Evolutionary conservation across 2,797 vertebrate species (phyloP).

Genomic region (Picus viridis): DNA sequence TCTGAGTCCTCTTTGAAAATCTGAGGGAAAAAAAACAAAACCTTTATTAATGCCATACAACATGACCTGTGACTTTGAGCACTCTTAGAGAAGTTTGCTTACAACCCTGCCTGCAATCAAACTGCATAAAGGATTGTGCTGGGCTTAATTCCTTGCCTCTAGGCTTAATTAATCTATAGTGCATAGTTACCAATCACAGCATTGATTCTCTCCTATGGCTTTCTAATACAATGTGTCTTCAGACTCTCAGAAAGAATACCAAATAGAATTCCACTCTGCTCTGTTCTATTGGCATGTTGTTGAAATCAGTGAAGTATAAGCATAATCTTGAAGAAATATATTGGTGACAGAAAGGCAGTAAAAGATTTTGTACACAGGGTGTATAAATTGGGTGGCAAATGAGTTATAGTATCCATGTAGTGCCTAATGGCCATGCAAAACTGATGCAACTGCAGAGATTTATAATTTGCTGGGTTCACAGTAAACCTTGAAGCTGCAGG

Average conservation of each 20-base stretch:
- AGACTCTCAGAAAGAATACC: background rate
- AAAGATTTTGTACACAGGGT: background rate
- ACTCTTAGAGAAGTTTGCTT: constrained; percentile 25
- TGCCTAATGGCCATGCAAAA: background rate
- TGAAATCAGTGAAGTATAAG: background rate
- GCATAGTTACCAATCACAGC: background rate
- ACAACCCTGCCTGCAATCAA: background rate
- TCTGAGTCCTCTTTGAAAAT: background rate
- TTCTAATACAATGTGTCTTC: constrained; percentile 3
- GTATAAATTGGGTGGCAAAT: background rate
- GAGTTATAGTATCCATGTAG: background rate
- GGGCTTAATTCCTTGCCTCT: constrained; percentile 41
- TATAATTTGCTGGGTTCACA: background rate
- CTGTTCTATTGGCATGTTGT: background rate
- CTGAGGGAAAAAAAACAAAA: no score
- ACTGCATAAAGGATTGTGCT: constrained; percentile 8
- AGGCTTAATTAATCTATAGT: constrained; percentile 41
- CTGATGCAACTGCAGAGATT: background rate
- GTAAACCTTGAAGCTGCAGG: background rate
- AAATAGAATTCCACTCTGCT: background rate
- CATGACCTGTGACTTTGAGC: background rate
- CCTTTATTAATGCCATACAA: background rate
- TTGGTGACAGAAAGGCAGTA: background rate
- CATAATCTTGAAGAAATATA: background rate
- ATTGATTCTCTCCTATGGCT: constrained; percentile 39